Evolutionary conservation across 2,113 vertebrate species (phyloP), one percentile per base, ranked within the genome.

Genomic region (Oenanthe oenanthe): DNA sequence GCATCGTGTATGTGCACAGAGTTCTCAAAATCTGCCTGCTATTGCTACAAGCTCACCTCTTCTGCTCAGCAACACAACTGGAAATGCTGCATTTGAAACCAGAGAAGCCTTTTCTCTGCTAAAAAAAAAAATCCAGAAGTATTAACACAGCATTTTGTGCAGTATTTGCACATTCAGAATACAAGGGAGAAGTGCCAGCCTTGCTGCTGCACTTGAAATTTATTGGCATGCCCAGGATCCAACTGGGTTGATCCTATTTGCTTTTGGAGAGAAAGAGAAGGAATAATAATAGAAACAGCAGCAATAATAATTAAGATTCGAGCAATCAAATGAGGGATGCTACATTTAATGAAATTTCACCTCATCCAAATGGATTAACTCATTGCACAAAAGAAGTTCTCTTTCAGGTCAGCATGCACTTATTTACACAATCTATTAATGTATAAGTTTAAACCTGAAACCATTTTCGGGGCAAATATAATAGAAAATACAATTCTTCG

Each of bases 401-500:
- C 89, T 75, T 89, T 92, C 93, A 77, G 65, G 89, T 66, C 89
- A 94, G 90, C 57, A 73, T 73, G 61, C 67, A 38, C 67, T 89
- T 96, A 91, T 66, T 88, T 95, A 95, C 83, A 84, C 5, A 63
- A 61, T 81, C 85, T 92, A 61, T 84, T 92, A 89, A 95, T 45
- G 61, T 86, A 85, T 67, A 65, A 42, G 48, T 94, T 84, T 73
- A 93, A 95, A 96, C 17, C 24, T 63, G 68, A 97, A 97, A 48
- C 84, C 76, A 97, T 96, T 96, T 93, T 84, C 50, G 36, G 94
- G 58, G 93, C 95, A 97, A 97, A 96, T 82, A 96, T 84, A 50
- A 70, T 12, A 90, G 36, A 95, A 97, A 92, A 75, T 62, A 92
- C 66, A 97, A 91, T 94, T 94, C 78, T 71, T 94, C 7, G 31